Conservation (phyloP, 2,888 invertebrate species). For the Quadroppia sp. region DNA sequence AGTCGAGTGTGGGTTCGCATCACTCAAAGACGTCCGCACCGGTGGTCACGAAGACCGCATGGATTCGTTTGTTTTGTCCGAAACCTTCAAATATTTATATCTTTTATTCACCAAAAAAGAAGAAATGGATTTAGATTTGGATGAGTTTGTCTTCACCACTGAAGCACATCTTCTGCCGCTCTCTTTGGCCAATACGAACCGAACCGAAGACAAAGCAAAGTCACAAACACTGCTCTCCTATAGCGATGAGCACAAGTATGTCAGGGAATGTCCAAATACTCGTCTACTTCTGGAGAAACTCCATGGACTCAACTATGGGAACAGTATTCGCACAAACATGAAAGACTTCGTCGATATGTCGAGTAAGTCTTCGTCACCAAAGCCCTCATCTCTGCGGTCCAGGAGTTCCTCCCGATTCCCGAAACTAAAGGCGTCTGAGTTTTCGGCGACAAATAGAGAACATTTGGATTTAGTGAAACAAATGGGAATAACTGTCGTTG, state of each 20-base stretch:
- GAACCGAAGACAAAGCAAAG: conserved; percentile 2
- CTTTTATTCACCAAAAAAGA: conserved; percentile 83
- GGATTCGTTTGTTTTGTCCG: conserved; percentile 96
- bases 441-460: conserved; percentile 73
- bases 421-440: conserved; percentile 50
- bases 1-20: conserved; percentile 95
- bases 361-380: background rate
- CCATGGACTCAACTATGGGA: conserved; percentile 58
- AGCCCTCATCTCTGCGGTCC: background rate
- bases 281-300: conserved; percentile 77
- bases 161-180: conserved; percentile 94
- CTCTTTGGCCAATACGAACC: conserved; percentile 60
- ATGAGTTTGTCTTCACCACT: conserved; percentile 83
- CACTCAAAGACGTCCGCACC: conserved; percentile 90
- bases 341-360: conserved; percentile 35
- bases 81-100: conserved; percentile 95
- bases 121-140: conserved; percentile 72
- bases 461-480: conserved; percentile 79
- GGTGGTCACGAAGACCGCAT: conserved; percentile 84
- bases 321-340: conserved; percentile 37
- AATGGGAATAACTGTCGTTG: conserved; percentile 89
- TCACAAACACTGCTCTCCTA: conserved; percentile 41
- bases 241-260: conserved; percentile 52
- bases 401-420: background rate
- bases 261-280: conserved; percentile 77